phyloP scores from a whole-genome alignment of 64 coral and sea anemone genomes.

The Acropora tenuis region DNA sequence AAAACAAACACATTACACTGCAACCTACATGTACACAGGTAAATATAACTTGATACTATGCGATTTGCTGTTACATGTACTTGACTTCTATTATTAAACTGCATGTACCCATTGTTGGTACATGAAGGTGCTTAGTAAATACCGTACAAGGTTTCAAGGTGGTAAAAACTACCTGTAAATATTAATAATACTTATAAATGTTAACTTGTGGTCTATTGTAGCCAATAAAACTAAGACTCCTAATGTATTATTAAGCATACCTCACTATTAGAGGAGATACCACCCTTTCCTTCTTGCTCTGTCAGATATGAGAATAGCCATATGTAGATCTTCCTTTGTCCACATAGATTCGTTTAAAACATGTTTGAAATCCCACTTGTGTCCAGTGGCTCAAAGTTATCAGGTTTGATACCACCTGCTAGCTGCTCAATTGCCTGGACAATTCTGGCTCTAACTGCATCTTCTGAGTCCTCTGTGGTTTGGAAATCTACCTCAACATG shows the following conservation, averaged over 20 bases:
- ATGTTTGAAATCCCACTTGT: conserved; percentile 18
- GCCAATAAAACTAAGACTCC: neutral
- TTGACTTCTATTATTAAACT: neutral
- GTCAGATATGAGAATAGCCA: neutral
- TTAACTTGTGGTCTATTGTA: too few relatives aligned
- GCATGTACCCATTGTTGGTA: neutral
- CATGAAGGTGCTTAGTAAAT: too few relatives aligned
- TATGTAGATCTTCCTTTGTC: neutral
- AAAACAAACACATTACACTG: too few relatives aligned
- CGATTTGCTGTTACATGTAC: neutral
- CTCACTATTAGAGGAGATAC: neutral
- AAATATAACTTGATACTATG: too few relatives aligned
- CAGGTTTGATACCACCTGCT: conserved; percentile 1
- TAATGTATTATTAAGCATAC: neutral
- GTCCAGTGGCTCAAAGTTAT: conserved; percentile 4
- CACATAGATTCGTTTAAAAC: conserved; percentile 2
- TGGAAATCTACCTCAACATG: neutral
- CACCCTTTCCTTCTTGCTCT: neutral
- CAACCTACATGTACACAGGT: too few relatives aligned
- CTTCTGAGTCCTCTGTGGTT: neutral
- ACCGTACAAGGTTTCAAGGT: neutral
- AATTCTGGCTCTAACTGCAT: neutral
- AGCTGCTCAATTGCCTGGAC: neutral
- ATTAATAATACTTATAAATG: too few relatives aligned
- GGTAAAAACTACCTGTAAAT: too few relatives aligned